Percentiles rank a stretch among this genome's conserved stretches.
These are phyloP conservation scores for Serilophus lunatus DNA, from an alignment of 2,113 vertebrate species.

Conservation along the genomic window DNA sequence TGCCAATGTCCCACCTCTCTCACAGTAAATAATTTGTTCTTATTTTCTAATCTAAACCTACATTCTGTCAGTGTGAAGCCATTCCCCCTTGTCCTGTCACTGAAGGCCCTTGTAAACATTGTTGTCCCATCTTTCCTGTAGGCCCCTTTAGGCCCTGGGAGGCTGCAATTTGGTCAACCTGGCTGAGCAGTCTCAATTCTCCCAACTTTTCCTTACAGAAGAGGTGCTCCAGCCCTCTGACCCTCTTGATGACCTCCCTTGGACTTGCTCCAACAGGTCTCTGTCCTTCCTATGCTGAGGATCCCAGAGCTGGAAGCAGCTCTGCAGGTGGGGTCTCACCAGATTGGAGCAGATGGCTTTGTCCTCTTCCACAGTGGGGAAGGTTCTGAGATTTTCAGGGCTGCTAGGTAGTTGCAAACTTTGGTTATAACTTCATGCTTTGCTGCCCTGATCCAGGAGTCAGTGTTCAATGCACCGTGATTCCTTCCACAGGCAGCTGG, in stretches of 20 bases:
- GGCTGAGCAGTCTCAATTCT: background rate
- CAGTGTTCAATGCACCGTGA: background rate
- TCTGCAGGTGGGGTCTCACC: background rate
- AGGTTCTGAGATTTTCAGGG: background rate
- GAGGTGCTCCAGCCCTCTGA: background rate
- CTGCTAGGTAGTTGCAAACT: background rate
- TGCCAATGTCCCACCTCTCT: accelerated
- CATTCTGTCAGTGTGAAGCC: background rate
- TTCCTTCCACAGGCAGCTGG: background rate
- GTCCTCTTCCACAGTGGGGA: background rate
- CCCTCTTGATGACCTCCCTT: background rate
- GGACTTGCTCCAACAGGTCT: background rate
- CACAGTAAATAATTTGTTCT: background rate
- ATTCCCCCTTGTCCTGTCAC: background rate
- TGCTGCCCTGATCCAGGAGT: background rate
- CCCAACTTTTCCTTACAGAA: background rate
- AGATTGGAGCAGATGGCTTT: background rate
- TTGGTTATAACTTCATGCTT: background rate
- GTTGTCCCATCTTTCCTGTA: background rate
- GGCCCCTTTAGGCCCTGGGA: background rate
- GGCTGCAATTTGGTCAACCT: background rate
- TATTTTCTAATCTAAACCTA: background rate
- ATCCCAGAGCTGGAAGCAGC: background rate
- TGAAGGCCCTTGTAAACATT: background rate
- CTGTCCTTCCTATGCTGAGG: background rate